phyloP scores from a whole-genome alignment of 2,113 vertebrate genomes.

The Xenus cinereus region DNA sequence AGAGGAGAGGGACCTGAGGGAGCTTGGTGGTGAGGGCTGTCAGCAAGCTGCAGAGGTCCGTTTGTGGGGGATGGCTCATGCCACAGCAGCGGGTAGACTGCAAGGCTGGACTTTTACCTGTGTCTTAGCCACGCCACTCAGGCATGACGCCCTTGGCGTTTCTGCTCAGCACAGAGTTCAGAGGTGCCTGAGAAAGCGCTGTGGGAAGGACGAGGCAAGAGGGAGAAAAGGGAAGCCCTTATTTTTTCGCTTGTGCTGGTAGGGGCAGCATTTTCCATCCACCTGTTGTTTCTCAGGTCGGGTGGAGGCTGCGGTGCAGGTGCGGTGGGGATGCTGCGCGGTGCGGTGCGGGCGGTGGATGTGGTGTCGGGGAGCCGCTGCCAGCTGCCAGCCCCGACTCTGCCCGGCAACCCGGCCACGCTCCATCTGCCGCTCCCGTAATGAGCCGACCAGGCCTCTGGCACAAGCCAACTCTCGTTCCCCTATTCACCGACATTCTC shows the following conservation, averaged over 20 bases:
- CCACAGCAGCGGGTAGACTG: no score
- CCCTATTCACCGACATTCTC: constrained; percentile 71
- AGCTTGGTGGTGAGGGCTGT: accelerated
- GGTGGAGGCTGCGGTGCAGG: neutral
- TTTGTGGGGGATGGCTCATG: neutral
- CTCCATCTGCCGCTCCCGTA: constrained; percentile 80
- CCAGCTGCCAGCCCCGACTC: constrained; percentile 55
- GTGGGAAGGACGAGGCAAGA: neutral
- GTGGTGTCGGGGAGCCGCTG: neutral
- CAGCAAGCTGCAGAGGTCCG: accelerated
- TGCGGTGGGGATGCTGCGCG: neutral
- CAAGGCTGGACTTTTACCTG: neutral
- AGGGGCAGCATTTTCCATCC: accelerated
- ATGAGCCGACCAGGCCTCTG: constrained; percentile 69
- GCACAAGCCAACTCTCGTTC: constrained; percentile 76
- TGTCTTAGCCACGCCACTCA: neutral
- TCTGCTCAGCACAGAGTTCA: neutral
- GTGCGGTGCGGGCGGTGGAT: neutral
- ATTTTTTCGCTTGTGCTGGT: neutral
- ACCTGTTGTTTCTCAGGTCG: neutral
- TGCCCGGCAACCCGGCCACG: constrained; percentile 77
- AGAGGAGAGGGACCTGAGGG: neutral
- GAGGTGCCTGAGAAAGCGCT: neutral
- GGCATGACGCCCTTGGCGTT: neutral
- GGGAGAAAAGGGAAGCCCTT: accelerated